These are phyloP conservation scores for Platyscapa corneri DNA, from an alignment of 1,140 invertebrate species.

Conservation along the genomic window DNA sequence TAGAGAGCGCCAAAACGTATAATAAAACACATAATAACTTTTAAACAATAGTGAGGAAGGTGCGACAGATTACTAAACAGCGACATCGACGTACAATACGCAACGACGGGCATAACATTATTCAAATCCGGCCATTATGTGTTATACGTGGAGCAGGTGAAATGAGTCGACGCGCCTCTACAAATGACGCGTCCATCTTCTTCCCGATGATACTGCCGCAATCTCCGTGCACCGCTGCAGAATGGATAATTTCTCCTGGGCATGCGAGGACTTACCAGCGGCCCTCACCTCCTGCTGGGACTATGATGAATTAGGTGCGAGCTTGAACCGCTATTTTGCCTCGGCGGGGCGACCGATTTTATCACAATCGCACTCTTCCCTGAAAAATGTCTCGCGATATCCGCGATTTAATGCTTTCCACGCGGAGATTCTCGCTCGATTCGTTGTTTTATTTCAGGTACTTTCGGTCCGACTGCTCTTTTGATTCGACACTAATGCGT, in stretches of 20 bases:
- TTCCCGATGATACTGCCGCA: background rate
- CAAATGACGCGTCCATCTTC: too few species aligned
- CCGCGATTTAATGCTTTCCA: background rate
- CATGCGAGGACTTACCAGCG: slow-evolving; percentile 5
- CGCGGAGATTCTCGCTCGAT: too few species aligned
- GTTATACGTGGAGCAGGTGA: slow-evolving; percentile 11
- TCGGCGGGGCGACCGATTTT: slow-evolving; percentile 27
- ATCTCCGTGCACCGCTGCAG: background rate
- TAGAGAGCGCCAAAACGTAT: background rate
- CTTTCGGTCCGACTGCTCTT: too few species aligned
- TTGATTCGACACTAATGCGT: too few species aligned
- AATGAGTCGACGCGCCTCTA: background rate
- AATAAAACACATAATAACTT: slow-evolving; percentile 11
- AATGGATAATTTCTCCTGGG: background rate
- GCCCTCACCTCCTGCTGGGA: background rate
- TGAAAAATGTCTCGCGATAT: slow-evolving; percentile 16
- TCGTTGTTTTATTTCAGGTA: background rate
- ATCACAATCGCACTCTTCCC: background rate
- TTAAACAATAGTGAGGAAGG: slow-evolving; percentile 10
- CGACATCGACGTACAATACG: slow-evolving; percentile 13
- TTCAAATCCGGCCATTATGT: background rate
- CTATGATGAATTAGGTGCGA: slow-evolving; percentile 56
- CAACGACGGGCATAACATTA: background rate
- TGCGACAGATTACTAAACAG: slow-evolving; percentile 15
- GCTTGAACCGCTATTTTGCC: slow-evolving; percentile 37